phyloP scores from a whole-genome alignment of 2,797 vertebrate genomes.

The Adrianichthys oophorus region DNA sequence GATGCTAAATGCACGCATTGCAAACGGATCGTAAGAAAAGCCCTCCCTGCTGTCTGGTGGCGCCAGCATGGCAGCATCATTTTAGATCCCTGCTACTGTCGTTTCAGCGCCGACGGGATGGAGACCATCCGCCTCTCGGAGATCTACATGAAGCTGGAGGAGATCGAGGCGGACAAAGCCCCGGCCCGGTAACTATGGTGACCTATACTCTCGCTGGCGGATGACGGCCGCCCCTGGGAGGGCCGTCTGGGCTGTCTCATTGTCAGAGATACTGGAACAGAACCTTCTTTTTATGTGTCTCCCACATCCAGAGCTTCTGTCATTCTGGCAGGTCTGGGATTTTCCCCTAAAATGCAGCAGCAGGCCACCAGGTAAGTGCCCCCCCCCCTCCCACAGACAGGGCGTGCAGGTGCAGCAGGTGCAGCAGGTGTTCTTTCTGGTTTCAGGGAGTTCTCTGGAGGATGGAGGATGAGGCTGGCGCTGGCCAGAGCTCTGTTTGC shows the following conservation, averaged over 20 bases:
- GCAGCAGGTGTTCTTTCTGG: conserved; percentile 9
- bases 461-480: conserved; percentile 97
- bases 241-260: too few species aligned
- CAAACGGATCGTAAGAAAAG: conserved; percentile 81
- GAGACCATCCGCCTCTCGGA: conserved; percentile 88
- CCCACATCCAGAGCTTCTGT: conserved; percentile 84
- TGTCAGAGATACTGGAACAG: background rate
- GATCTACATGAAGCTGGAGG: conserved; percentile 90
- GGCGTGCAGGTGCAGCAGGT: background rate
- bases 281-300: conserved; percentile 15
- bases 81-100: background rate
- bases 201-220: background rate
- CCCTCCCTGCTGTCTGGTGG: too few species aligned
- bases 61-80: too few species aligned
- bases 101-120: conserved; percentile 82
- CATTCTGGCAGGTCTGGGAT: conserved; percentile 94
- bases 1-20: conserved; percentile 83
- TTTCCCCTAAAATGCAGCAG: conserved; percentile 91
- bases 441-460: conserved; percentile 94
- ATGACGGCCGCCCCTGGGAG: too few species aligned
- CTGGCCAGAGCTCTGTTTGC: conserved; percentile 94
- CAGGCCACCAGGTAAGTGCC: conserved; percentile 90
- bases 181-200: conserved; percentile 84
- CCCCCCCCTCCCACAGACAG: background rate
- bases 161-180: conserved; percentile 97